Base-by-base conservation (phyloP, 2,888 invertebrate species). In the Galeruca laticollis region DNA sequence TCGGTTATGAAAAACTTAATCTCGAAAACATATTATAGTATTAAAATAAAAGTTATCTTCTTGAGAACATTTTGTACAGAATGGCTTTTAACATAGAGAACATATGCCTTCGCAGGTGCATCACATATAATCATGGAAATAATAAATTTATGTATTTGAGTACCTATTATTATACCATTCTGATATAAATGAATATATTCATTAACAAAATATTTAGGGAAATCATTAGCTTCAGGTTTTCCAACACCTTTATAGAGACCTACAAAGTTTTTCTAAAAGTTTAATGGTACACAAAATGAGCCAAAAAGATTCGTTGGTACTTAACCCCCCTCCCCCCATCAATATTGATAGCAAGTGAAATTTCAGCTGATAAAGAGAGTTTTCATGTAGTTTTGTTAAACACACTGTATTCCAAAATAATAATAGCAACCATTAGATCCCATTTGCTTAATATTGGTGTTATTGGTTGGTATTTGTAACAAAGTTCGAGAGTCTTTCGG, bases 191-290 rank as follows among this genome's bases (percentile, higher is more conserved):
- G 40, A 40, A 40, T 40, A 10, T n/a, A 40, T 40, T 40, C 40
- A 40, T 40, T 40, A 40, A 40, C 40, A 40, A 40, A 40, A 40
- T 40, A 13, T 40, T 10, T 40, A 40, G n/a, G 40, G 4, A 40
- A 40, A 40, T 40, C 40, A 40, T 40, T 40, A 40, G 40, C 40
- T 40, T 40, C n/a, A 11, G n/a, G 40, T n/a, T 40, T 40, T 40
- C 40, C 40, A 40, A 40, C 40, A 40, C 40, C n/a, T n/a, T 40
- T 40, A 40, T 40, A 40, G 40, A 40, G 40, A 40, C 40, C 40
- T 40, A 40, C n/a, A 40, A 13, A n/a, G 35, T 40, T 40, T 40
- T 40, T 40, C 13, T 40, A 40, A 40, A 40, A 40, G 40, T n/a
- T 40, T 40, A 40, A 40, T 40, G n/a, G 40, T 40, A 40, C 40